These are phyloP conservation scores for Alfaro cultratus DNA, from an alignment of 2,797 vertebrate genomes.

Conservation along the genomic window DNA sequence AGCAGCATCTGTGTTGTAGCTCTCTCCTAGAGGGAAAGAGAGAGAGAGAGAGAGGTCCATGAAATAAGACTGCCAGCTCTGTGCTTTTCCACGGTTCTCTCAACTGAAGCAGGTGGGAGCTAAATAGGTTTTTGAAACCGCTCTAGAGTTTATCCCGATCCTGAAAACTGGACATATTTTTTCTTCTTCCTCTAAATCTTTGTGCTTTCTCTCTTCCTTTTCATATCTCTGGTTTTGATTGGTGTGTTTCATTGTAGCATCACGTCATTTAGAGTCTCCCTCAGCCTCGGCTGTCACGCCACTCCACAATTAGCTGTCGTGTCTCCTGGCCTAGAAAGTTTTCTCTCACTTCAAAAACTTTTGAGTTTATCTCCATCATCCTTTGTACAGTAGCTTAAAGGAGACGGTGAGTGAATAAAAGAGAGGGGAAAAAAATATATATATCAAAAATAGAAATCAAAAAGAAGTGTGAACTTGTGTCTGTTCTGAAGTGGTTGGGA, in stretches of 20 bases:
- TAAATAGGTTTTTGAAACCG: slow-evolving; percentile 71
- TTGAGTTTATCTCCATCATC: slow-evolving; percentile 22
- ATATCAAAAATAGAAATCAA: slow-evolving; percentile 15
- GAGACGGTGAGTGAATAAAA: slow-evolving; percentile 15
- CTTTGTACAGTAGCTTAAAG: slow-evolving; percentile 21
- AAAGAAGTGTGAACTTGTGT: slow-evolving; percentile 54
- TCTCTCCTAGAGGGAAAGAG: slow-evolving; percentile 42
- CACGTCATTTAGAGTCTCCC: slow-evolving; percentile 41
- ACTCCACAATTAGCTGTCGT: slow-evolving; percentile 61
- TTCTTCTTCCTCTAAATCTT: slow-evolving; percentile 45
- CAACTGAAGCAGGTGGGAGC: slow-evolving; percentile 67
- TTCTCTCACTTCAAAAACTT: slow-evolving; percentile 47
- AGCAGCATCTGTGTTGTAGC: slow-evolving; percentile 59
- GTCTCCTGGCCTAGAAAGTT: slow-evolving; percentile 35
- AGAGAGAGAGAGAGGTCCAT: slow-evolving; percentile 30
- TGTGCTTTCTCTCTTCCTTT: slow-evolving; percentile 31
- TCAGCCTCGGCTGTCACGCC: slow-evolving; percentile 44
- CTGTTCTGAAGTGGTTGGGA: slow-evolving; percentile 64
- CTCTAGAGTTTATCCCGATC: slow-evolving; percentile 65
- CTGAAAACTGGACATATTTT: slow-evolving; percentile 61
- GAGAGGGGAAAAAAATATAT: not conserved
- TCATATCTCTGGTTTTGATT: slow-evolving; percentile 39
- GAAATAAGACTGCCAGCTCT: slow-evolving; percentile 63
- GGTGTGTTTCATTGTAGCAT: slow-evolving; percentile 38
- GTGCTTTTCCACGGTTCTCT: slow-evolving; percentile 55